phyloP scores from a whole-genome alignment of 37 sponge, comb jelly and placozoan genomes.

The Chondrosia reniformis region DNA sequence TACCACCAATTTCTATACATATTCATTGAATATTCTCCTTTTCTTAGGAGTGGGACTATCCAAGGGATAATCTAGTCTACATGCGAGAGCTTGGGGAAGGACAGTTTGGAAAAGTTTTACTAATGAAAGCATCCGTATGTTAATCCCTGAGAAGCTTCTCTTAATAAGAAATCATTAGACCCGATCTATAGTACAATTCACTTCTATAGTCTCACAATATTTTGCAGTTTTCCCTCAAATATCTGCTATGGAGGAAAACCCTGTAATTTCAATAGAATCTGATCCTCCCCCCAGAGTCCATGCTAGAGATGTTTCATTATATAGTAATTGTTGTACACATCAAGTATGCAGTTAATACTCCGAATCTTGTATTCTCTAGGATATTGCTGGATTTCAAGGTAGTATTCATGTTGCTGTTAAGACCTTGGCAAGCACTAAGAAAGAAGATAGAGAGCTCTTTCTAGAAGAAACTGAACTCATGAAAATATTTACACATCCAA shows the following conservation, averaged over 20 bases:
- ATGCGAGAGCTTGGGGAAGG: slow-evolving; percentile 65
- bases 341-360: too few species aligned
- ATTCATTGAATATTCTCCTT: not conserved
- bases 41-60: slow-evolving; percentile 50
- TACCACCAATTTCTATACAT: not conserved
- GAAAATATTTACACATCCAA: slow-evolving; percentile 62
- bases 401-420: slow-evolving; percentile 63
- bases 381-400: slow-evolving; percentile 39
- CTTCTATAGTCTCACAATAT: too few species aligned
- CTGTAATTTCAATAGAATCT: too few species aligned
- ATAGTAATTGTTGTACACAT: too few species aligned
- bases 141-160: not conserved
- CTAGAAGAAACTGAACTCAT: slow-evolving; percentile 56
- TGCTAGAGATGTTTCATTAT: too few species aligned
- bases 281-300: too few species aligned
- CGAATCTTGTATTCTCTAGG: too few species aligned
- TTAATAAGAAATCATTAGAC: not conserved
- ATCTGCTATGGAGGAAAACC: too few species aligned
- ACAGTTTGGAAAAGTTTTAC: slow-evolving; percentile 70
- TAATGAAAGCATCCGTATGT: slow-evolving; percentile 49
- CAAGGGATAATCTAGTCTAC: slow-evolving; percentile 43
- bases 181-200: not conserved
- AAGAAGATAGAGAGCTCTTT: slow-evolving; percentile 32
- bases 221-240: too few species aligned
- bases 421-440: slow-evolving; percentile 43